Evolutionary conservation across 2,888 invertebrate genomes (phyloP).

Genomic region (Diaphora mendica): DNA sequence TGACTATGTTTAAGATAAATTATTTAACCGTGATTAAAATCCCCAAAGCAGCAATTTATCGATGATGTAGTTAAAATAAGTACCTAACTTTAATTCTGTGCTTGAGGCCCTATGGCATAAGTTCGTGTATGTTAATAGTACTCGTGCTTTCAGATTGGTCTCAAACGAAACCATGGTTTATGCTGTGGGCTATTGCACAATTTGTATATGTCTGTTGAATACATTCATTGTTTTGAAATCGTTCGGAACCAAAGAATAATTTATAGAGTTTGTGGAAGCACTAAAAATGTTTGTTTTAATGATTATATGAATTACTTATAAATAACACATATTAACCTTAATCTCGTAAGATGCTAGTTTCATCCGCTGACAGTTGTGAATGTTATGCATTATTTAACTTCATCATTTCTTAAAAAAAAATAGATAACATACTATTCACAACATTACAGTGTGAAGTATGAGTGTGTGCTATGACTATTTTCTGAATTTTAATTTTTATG

Average conservation of each 20-base stretch:
- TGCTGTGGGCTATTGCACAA: slow-evolving; percentile 33
- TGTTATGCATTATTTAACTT: not conserved
- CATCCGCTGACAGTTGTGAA: not conserved
- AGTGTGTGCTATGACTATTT: not conserved
- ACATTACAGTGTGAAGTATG: not conserved
- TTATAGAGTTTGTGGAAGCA: not conserved
- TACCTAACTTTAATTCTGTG: not conserved
- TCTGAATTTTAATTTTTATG: too few species aligned
- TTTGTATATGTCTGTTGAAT: slow-evolving; percentile 30
- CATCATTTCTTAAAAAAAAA: not conserved
- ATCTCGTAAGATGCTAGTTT: too few species aligned
- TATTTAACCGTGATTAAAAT: slow-evolving; percentile 37
- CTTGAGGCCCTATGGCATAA: not conserved
- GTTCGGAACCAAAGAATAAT: slow-evolving; percentile 2
- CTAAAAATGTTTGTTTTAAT: not conserved
- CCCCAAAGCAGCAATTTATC: slow-evolving; percentile 35
- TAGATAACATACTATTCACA: not conserved
- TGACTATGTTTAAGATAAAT: slow-evolving; percentile 32
- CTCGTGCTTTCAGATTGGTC: slow-evolving; percentile 36
- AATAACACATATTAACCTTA: too few species aligned
- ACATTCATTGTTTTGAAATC: slow-evolving; percentile 31
- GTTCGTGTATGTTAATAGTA: slow-evolving; percentile 32
- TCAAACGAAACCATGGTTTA: slow-evolving; percentile 30
- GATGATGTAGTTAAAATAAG: slow-evolving; percentile 19
- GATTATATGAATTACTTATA: not conserved